Percentiles rank a stretch among this genome's conserved stretches.
Conservation (phyloP, 2,797 vertebrate species). For the Numenius phaeopus region DNA sequence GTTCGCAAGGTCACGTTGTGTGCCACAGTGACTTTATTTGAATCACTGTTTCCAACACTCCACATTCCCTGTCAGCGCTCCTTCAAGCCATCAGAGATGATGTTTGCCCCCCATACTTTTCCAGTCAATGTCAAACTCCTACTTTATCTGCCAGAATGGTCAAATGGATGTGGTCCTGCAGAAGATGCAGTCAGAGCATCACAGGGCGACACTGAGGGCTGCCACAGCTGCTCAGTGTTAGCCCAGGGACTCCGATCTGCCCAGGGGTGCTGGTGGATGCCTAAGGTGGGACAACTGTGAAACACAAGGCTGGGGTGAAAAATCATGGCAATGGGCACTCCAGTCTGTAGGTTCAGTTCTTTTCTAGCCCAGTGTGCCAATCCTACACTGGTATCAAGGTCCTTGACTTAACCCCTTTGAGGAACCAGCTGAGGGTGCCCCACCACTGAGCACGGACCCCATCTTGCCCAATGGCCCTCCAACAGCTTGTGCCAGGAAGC, state of each 20-base stretch:
- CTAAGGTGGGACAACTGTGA: not conserved
- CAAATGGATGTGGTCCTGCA: fast-evolving
- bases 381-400: not conserved
- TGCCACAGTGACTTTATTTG: not conserved
- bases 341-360: not conserved
- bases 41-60: not conserved
- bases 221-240: not conserved
- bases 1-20: not conserved
- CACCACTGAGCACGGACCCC: fast-evolving
- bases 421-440: not conserved
- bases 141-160: not conserved
- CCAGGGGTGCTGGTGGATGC: not conserved
- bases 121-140: not conserved
- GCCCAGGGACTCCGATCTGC: not conserved
- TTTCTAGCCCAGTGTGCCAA: not conserved
- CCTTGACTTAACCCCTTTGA: fast-evolving
- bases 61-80: not conserved
- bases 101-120: not conserved
- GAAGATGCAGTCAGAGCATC: not conserved
- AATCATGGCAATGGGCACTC: not conserved
- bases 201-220: fast-evolving
- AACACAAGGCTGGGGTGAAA: not conserved
- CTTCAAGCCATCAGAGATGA: not conserved
- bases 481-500: not conserved
- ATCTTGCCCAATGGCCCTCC: not conserved